Evolutionary conservation across 2,797 vertebrate genomes (phyloP).

Genomic region (Triplophysa yarkandensis): DNA sequence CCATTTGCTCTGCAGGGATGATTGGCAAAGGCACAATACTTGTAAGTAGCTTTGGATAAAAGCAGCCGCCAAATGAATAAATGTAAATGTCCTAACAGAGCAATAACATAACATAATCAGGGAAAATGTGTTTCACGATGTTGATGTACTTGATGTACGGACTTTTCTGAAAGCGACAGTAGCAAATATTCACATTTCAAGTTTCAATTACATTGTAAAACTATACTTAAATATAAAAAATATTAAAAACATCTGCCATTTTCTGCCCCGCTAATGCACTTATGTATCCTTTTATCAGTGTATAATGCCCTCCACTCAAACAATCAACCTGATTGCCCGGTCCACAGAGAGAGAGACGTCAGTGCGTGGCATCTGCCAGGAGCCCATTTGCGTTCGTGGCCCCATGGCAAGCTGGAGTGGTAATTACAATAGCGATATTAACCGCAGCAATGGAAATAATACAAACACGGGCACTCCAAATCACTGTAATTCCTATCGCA

Average conservation of each 20-base stretch:
- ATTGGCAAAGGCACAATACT: too few relatives aligned
- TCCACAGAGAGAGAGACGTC: constrained; percentile 53
- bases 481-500: constrained; percentile 81
- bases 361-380: constrained; percentile 59
- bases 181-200: not conserved
- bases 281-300: constrained; percentile 44
- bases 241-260: not conserved
- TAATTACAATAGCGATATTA: constrained; percentile 69
- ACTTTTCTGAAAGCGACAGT: not conserved
- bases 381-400: constrained; percentile 63
- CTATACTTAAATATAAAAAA: not conserved
- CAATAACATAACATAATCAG: not conserved
- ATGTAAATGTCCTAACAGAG: too few relatives aligned
- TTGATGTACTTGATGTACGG: not conserved
- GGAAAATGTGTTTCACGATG: not conserved
- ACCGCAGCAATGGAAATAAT: constrained; percentile 62
- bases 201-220: not conserved
- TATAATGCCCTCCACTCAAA: constrained; percentile 73
- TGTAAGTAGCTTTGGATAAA: too few relatives aligned
- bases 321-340: constrained; percentile 67
- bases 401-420: constrained; percentile 59
- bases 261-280: constrained; percentile 9
- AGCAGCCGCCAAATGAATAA: too few relatives aligned
- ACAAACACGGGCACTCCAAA: constrained; percentile 66
- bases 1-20: too few relatives aligned